phyloP scores from a whole-genome alignment of 2,113 vertebrate species.

The Hassar affinis region DNA sequence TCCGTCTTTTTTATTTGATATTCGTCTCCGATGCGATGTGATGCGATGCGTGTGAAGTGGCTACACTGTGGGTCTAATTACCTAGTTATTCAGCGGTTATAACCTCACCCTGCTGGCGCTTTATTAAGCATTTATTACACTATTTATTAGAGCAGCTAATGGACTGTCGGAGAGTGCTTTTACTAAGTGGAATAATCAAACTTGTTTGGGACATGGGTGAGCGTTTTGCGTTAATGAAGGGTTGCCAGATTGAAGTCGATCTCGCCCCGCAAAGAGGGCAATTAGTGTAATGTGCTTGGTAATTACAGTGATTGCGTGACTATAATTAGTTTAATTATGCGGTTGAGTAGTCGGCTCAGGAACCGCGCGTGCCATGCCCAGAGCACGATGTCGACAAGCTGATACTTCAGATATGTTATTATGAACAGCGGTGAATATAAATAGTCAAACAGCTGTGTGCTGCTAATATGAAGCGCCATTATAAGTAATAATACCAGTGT shows the following conservation, averaged over 20 bases:
- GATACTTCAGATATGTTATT: conserved; percentile 29
- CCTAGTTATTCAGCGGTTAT: neutral
- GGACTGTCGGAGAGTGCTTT: conserved; percentile 2
- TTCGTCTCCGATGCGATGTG: neutral
- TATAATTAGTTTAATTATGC: conserved; percentile 58
- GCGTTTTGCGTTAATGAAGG: conserved; percentile 34
- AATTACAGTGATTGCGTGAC: conserved; percentile 56
- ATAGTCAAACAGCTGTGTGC: conserved; percentile 8
- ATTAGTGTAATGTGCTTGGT: conserved; percentile 54
- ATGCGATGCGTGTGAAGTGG: neutral
- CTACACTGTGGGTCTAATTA: neutral
- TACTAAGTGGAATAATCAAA: conserved; percentile 23
- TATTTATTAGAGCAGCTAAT: neutral
- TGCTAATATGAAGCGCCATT: neutral
- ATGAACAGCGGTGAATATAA: conserved; percentile 1
- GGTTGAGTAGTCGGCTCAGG: conserved; percentile 49
- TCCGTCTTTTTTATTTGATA: neutral
- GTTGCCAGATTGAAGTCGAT: conserved; percentile 43
- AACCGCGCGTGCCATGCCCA: conserved; percentile 39
- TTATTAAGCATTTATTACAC: conserved; percentile 21
- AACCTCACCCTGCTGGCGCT: neutral
- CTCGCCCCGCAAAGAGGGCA: conserved; percentile 48
- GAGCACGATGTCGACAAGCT: conserved; percentile 32
- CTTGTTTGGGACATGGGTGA: conserved; percentile 21
- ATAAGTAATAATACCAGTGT: neutral